These are phyloP conservation scores for Delichon dasypus DNA, from an alignment of 2,797 vertebrate genomes.

Conservation along the genomic window DNA sequence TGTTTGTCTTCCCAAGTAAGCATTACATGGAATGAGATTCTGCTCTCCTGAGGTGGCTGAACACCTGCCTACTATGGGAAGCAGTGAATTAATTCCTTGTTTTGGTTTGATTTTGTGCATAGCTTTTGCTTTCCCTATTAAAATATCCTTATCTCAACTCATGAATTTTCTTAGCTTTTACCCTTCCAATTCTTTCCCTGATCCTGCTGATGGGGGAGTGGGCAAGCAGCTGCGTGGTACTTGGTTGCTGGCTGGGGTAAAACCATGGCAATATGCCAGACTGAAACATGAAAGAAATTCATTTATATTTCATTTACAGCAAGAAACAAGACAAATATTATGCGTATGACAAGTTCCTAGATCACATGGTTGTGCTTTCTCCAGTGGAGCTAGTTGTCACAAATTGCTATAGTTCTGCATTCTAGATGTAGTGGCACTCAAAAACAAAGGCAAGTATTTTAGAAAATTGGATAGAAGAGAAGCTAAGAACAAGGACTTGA, in stretches of 20 bases:
- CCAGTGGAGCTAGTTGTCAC: neutral
- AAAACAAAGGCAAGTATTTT: slow-evolving; percentile 35
- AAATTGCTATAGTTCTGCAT: neutral
- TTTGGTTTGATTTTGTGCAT: neutral
- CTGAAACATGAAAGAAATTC: neutral
- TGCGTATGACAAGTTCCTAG: neutral
- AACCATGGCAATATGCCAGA: neutral
- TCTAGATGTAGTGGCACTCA: neutral
- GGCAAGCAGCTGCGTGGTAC: neutral
- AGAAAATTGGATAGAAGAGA: slow-evolving; percentile 37
- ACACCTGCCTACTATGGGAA: neutral
- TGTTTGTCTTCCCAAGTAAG: neutral
- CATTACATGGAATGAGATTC: neutral
- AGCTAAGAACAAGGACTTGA: slow-evolving; percentile 39
- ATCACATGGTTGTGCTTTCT: neutral
- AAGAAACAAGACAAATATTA: neutral
- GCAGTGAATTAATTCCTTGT: neutral
- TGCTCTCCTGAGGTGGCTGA: neutral
- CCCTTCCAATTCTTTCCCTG: neutral
- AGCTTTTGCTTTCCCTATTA: neutral
- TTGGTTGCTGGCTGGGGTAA: neutral
- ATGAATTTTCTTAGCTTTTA: neutral
- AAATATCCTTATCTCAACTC: neutral
- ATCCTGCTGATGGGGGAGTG: neutral
- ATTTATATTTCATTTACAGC: neutral